A percentile compares a stretch with the other conserved stretches of the same genome.
Evolutionary conservation across 2,113 vertebrate genomes (phyloP).

Genomic region (Telmatochromis sp.): DNA sequence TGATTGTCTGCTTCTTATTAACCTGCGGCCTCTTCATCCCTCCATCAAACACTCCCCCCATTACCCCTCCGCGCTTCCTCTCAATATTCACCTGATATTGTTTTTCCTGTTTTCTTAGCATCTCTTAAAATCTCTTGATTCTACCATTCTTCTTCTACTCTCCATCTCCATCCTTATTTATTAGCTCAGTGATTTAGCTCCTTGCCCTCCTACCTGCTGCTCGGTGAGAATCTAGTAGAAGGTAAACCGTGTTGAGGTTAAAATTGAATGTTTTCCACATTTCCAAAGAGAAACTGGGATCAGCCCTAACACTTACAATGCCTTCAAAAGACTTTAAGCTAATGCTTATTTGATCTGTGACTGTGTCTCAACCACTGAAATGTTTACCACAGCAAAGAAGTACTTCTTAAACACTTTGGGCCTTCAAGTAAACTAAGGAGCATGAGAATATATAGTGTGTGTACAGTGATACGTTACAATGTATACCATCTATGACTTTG

Average conservation of each 20-base stretch:
- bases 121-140: not conserved
- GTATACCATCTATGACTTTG: not conserved
- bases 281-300: not conserved
- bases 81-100: not conserved
- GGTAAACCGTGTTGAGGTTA: not conserved
- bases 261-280: not conserved
- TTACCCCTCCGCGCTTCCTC: not conserved
- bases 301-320: not conserved
- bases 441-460: not conserved
- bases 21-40: not conserved
- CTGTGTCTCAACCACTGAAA: not conserved
- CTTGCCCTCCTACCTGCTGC: not conserved
- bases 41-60: not conserved
- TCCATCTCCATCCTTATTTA: not conserved
- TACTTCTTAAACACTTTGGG: not conserved
- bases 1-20: not conserved
- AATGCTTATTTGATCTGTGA: not conserved
- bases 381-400: not conserved
- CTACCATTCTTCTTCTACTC: not conserved
- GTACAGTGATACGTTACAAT: not conserved
- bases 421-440: not conserved
- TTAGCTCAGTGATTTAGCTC: not conserved
- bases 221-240: not conserved
- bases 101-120: not conserved
- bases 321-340: not conserved